Base-by-base conservation (phyloP, 1,140 invertebrate genomes). In the Drosophila willistoni region DNA sequence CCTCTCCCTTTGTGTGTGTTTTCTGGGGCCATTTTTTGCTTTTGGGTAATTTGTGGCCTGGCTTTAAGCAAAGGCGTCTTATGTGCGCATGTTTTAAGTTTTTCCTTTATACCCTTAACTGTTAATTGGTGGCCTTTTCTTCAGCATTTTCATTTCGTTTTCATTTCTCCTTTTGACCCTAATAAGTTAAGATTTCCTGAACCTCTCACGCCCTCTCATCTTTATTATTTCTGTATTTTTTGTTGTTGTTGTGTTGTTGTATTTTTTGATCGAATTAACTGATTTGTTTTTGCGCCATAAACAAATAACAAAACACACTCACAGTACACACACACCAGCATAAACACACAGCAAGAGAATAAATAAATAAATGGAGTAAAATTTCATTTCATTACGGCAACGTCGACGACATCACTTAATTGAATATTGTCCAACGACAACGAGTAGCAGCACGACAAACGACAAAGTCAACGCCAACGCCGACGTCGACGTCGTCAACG, bases 341-440 rank as follows among this genome's bases (percentile, higher is more conserved):
- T 51, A 67, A 56, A 76, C 44, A 71, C 65, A 47, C 22, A 33
- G 36, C 69, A 3, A 51, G 19, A 51, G 44, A 77, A 77, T 74
- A 82, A 86, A 80, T 79, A 87, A 87, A 86, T 86, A 87, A 86
- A 86, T 86, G 64, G 76, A 83, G 73, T 82, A 67, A 87, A 89
- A 87, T 87, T 89, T 82, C 78, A 89, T 87, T 87, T 86, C 64
- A 85, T 86, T 86, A 19, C 67, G 57, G 41, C 64, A 51, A 73
- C 73, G 59, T 12, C 64, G 44, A 59, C 64, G 71, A 73, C 56
- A 56, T 61, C 55, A 70, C 71, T 74, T 87, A 87, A 89, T 87
- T 87, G 84, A 87, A 89, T 87, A 83, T 89, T 69, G 81, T 57
- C 66, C 65, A 59, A 77, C 67, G 79, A 51, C 39, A 68, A 62